Evolutionary conservation across 1,140 invertebrate species (phyloP).

Genomic region (Cydia strobilella): DNA sequence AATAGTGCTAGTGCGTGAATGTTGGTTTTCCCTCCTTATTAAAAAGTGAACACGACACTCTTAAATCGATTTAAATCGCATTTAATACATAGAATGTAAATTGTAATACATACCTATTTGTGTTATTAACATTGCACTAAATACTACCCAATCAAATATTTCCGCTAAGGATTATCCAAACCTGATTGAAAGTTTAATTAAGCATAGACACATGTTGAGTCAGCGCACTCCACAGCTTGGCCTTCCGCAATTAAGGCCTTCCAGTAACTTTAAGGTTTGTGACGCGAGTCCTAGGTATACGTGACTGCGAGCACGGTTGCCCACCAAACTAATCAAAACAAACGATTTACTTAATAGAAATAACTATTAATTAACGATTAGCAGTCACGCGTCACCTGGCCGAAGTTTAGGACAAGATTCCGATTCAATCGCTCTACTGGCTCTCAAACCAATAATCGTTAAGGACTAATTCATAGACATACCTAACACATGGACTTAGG

Average conservation of each 20-base stretch:
- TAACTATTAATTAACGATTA: constrained; percentile 45
- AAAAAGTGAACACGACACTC: background rate
- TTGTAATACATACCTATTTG: background rate
- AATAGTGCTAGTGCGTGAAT: too few species aligned
- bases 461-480: background rate
- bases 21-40: too few species aligned
- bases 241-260: background rate
- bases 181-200: background rate
- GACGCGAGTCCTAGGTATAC: constrained; percentile 34
- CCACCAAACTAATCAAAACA: constrained; percentile 41
- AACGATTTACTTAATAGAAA: constrained; percentile 45
- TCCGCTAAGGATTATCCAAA: background rate
- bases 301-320: constrained; percentile 40
- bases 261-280: background rate
- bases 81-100: background rate
- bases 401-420: constrained; percentile 28
- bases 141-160: background rate
- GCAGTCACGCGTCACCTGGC: constrained; percentile 5
- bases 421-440: background rate
- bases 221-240: background rate
- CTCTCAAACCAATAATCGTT: background rate
- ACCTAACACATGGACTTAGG: background rate
- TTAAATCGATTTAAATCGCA: background rate
- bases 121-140: background rate
- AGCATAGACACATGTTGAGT: background rate